Percentiles rank a stretch among this genome's conserved stretches.
phyloP scores from a whole-genome alignment of 2,113 vertebrate genomes.

The Perognathus longimembris region DNA sequence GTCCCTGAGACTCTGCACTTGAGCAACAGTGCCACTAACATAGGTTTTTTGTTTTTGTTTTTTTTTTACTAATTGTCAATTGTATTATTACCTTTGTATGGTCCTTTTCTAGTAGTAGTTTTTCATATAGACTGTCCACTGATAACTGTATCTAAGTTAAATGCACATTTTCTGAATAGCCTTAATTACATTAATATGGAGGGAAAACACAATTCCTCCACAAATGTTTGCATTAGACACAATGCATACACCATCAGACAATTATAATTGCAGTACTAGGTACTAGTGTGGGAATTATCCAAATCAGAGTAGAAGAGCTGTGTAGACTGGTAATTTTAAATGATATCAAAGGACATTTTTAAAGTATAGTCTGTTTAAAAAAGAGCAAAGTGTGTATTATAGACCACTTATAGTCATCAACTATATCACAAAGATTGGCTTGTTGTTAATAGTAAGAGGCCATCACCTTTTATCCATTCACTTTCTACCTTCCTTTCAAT shows the following conservation, averaged over 20 bases:
- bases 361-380: slow-evolving; percentile 84
- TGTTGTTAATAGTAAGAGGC: slow-evolving; percentile 84
- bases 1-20: no score
- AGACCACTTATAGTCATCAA: slow-evolving; percentile 85
- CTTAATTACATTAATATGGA: slow-evolving; percentile 54
- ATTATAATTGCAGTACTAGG: neutral
- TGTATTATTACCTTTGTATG: neutral
- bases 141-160: slow-evolving; percentile 57
- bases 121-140: neutral
- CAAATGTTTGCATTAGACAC: slow-evolving; percentile 18
- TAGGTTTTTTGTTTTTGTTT: no score
- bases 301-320: slow-evolving; percentile 64
- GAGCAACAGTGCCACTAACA: no score
- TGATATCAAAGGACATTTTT: slow-evolving; percentile 82
- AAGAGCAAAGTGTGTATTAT: slow-evolving; percentile 79
- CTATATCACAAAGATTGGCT: slow-evolving; percentile 78
- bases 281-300: neutral
- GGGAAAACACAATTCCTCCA: neutral
- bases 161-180: slow-evolving; percentile 35
- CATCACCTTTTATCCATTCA: slow-evolving; percentile 88
- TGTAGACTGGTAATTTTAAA: slow-evolving; percentile 79
- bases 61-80: neutral
- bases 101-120: slow-evolving; percentile 24
- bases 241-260: neutral
- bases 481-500: slow-evolving; percentile 86